A percentile compares a stretch with the other conserved stretches of the same genome.
These are phyloP conservation scores for Drosophila virilis DNA, from an alignment of 1,140 invertebrate genomes.

Conservation along the genomic window DNA sequence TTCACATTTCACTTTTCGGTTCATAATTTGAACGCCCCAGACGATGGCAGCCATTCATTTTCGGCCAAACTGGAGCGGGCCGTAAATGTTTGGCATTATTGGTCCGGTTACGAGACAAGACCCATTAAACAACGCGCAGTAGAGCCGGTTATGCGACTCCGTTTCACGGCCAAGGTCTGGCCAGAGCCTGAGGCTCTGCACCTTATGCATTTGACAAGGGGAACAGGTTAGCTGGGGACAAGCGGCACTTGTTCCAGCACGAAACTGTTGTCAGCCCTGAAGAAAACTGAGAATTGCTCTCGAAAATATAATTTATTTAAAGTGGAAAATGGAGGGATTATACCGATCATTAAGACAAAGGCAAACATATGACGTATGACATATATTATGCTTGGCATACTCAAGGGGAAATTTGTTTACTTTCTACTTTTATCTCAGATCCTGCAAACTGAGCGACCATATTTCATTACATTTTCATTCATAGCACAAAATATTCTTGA, in stretches of 20 bases:
- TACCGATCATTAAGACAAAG: too few relatives aligned
- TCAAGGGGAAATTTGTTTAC: too few relatives aligned
- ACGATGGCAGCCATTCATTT: conserved; percentile 46
- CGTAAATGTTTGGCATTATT: conserved; percentile 41
- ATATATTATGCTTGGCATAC: too few relatives aligned
- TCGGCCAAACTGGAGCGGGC: conserved; percentile 54
- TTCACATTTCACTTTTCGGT: conserved; percentile 64
- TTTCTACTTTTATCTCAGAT: too few relatives aligned
- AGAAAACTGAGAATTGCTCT: too few relatives aligned
- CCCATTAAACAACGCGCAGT: neutral
- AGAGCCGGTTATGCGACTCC: conserved; percentile 23
- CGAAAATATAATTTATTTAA: too few relatives aligned
- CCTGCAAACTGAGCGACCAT: neutral
- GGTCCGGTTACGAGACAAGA: conserved; percentile 57
- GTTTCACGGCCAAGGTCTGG: conserved; percentile 55
- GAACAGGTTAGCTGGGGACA: conserved; percentile 6
- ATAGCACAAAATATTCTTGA: conserved; percentile 7
- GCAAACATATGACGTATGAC: too few relatives aligned
- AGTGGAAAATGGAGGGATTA: too few relatives aligned
- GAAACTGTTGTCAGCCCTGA: too few relatives aligned
- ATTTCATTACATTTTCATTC: conserved; percentile 18
- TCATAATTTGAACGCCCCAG: conserved; percentile 54
- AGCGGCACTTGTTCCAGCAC: too few relatives aligned
- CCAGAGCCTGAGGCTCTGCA: conserved; percentile 1
- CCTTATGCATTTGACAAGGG: neutral